Evolutionary conservation across 2,113 vertebrate species (phyloP).

Genomic region (Pelecanus crispus): DNA sequence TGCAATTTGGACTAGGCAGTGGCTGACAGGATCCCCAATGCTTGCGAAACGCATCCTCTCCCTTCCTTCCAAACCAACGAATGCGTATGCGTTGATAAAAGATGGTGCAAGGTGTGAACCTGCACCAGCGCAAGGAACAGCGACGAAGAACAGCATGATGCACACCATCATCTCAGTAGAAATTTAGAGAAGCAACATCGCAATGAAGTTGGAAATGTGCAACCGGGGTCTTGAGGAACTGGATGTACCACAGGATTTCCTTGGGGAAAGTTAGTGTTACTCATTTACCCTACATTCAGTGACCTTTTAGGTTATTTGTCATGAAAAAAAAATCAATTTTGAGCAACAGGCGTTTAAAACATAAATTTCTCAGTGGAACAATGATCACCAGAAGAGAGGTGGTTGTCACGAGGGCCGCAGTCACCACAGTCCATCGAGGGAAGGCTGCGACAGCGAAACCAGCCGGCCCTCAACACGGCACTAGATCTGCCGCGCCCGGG

Average conservation of each 20-base stretch:
- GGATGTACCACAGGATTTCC: not conserved
- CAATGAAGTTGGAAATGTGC: not conserved
- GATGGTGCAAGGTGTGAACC: not conserved
- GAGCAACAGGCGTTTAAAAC: not conserved
- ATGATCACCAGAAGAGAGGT: not conserved
- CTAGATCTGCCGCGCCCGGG: not conserved
- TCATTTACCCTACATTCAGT: not conserved
- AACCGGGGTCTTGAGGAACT: not conserved
- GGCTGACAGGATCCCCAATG: not conserved
- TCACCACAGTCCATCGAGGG: fast-evolving
- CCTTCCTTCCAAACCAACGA: not conserved
- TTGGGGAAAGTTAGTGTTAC: not conserved
- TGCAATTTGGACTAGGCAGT: too few relatives aligned
- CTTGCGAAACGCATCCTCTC: not conserved
- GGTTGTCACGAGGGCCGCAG: not conserved
- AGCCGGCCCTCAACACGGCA: not conserved
- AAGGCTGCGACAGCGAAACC: not conserved
- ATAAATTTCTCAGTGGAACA: not conserved
- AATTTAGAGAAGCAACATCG: not conserved
- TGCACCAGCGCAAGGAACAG: not conserved
- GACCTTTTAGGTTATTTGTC: not conserved
- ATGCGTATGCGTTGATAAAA: fast-evolving
- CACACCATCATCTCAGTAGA: not conserved
- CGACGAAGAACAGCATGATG: not conserved
- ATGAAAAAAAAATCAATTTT: not conserved